Evolutionary conservation across 2,797 vertebrate species (phyloP), one percentile per base, ranked within the genome.

Genomic region (Gallinago solitaria): DNA sequence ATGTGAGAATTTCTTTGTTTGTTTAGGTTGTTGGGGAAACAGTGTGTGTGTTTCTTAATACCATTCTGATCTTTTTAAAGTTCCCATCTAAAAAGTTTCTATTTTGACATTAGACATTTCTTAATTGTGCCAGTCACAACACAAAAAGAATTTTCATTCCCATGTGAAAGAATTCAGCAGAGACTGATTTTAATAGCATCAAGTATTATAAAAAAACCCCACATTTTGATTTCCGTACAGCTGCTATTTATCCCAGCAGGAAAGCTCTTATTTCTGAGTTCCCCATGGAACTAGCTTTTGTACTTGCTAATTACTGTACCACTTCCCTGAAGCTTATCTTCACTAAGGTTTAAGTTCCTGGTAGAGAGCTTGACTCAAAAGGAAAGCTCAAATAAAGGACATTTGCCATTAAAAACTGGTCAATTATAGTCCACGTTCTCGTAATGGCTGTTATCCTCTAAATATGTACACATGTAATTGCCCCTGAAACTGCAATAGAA

Each of bases 231-330:
- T 97, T 97, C 67, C 75, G 51, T 83, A 54, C 53, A 90, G 69
- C 67, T 24, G 32, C 75, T 89, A 48, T 95, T 96, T 97, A 89
- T 92, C 91, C 71, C 95, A 91, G 87, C 79, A 91, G 95, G 96
- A 87, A 95, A 89, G 53, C 84, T 94, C 79, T 96, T 96, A 90
- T 76, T 95, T 95, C 95, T 91, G 63, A 95, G 96, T 91, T 95
- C 94, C 87, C 93, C 11, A 9, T 68, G 87, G 93, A 97, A 94
- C 89, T 64, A 68, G 51, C 61, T 94, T 71, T 97, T 96, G 88
- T 93, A 61, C 75, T 96, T 95, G 71, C 93, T 96, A 97, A 97
- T 97, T 97, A 87, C 83, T 87, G 35, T 91, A 71, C 68, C 37
- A 63, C 60, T 95, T 95, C 67, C 91, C 89, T 85, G 75, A 96